Base-by-base conservation (phyloP, 2,113 vertebrate genomes). In the Cynocephalus volans region DNA sequence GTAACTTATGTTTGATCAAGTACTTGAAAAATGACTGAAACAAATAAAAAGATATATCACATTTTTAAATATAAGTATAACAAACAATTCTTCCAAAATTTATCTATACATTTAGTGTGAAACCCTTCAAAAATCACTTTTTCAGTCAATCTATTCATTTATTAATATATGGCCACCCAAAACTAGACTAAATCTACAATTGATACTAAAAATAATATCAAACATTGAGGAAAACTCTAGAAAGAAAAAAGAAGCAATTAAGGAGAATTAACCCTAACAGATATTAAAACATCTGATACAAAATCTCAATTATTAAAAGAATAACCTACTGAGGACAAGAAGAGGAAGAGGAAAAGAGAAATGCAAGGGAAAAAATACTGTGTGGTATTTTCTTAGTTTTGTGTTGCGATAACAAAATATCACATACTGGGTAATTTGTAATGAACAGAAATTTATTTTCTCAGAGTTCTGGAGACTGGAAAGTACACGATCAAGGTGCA, bases 31-130 rank as follows among this genome's bases (percentile, higher is more conserved):
- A 52, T 85, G 6, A 26, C 67, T 94, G 70, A 64, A 81, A 82
- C 21, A 95, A 58, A 48, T 52, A 1, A 21, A 77, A 73, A 93
- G n/a, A 50, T 75, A 21, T 48, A 33, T 10, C 26, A 76, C 28
- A 56, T 58, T 92, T 84, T 83, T 50, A 70, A 93, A 84, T 69
- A 69, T 81, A 79, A 88, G 18, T 84, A 70, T 9, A 54, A 26
- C 0, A 76, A 54, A 26, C 0, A 76, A 24, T 95, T 86, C 33
- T 84, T 6, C 41, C 41, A 80, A 81, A 65, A 1, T 24, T 65
- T 75, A 41, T 83, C 82, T 64, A 28, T 64, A 92, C 83, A 60
- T 79, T 72, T 73, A 67, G 69, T 69, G 21, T 31, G 41, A 58
- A 94, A 62, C 36, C 1, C 13, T 93, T 23, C 56, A 31, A 6